These are phyloP conservation scores for Penelope pileata DNA, from an alignment of 2,113 vertebrate species.

Conservation along the genomic window DNA sequence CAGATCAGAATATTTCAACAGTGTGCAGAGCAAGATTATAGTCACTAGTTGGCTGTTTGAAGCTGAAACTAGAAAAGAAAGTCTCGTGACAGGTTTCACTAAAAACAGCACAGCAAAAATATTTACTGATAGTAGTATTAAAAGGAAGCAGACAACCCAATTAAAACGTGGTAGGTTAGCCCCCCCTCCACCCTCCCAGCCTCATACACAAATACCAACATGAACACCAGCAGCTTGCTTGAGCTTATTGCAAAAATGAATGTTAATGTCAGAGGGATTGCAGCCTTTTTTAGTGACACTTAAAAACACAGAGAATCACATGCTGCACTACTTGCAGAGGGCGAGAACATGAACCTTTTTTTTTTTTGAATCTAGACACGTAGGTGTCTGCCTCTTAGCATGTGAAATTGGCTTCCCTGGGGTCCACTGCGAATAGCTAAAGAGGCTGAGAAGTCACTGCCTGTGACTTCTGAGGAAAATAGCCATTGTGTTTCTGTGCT, in stretches of 20 bases:
- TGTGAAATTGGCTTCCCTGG: not conserved
- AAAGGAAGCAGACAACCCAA: not conserved
- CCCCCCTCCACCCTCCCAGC: not conserved
- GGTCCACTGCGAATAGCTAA: not conserved
- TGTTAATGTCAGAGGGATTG: not conserved
- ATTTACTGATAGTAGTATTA: not conserved
- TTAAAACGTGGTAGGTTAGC: not conserved
- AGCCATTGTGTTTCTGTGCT: rapidly evolving
- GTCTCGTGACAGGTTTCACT: slow-evolving; percentile 34
- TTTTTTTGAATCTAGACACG: not conserved
- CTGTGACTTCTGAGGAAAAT: not conserved
- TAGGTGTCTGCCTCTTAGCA: not conserved
- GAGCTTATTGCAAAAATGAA: not conserved
- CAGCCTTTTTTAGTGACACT: not conserved
- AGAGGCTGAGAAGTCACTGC: not conserved
- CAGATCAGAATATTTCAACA: slow-evolving; percentile 67
- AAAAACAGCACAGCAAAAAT: slow-evolving; percentile 42
- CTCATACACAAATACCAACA: not conserved
- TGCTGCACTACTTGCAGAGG: not conserved
- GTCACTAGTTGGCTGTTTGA: slow-evolving; percentile 46
- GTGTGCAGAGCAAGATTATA: slow-evolving; percentile 55
- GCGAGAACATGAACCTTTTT: not conserved
- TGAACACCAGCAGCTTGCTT: not conserved
- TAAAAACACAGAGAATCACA: not conserved
- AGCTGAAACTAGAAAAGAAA: slow-evolving; percentile 45